Evolutionary conservation across 2,888 invertebrate genomes (phyloP), one percentile per base, ranked within the genome.

Genomic region (Acanthosepion lycidas): DNA sequence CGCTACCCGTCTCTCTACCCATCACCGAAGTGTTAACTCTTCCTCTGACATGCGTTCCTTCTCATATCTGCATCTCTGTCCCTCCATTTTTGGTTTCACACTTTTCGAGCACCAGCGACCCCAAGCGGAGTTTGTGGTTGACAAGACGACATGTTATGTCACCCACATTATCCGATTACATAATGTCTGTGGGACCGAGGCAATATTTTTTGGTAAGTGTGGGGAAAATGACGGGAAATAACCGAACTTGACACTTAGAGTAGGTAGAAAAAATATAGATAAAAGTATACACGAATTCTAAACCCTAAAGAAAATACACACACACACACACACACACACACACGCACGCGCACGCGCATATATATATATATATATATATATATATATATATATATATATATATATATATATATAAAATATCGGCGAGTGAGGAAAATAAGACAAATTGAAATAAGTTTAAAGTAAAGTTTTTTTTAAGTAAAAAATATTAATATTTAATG

Each of bases 111-210:
- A 33, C n/a, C n/a, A n/a, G 78, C 78, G n/a, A 78, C 78, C n/a
- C n/a, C 78, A 78, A 78, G 78, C 78, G 78, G 78, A n/a, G 15
- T 78, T 78, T 78, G 78, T 33, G 78, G 78, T 78, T 18, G 78
- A 78, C 78, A 78, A 78, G n/a, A 78, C 12, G n/a, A 78, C 78
- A n/a, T 78, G n/a, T n/a, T 78, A 78, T 78, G n/a, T 78, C n/a
- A 78, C 78, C 33, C n/a, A 78, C n/a, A 78, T 78, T 78, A 78
- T 78, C 33, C n/a, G n/a, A 59, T 59, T 59, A 59, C 59, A 59
- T 59, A 23, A 59, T 20, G 59, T 59, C 59, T n/a, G 78, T 78
- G 78, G 8, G 78, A n/a, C 33, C 78, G 78, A 78, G 78, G n/a
- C 78, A 33, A 78, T 78, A 33, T n/a, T n/a, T 78, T 78, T 78